Evolutionary conservation across 2,797 vertebrate genomes (phyloP).

Genomic region (Melanitta fusca): DNA sequence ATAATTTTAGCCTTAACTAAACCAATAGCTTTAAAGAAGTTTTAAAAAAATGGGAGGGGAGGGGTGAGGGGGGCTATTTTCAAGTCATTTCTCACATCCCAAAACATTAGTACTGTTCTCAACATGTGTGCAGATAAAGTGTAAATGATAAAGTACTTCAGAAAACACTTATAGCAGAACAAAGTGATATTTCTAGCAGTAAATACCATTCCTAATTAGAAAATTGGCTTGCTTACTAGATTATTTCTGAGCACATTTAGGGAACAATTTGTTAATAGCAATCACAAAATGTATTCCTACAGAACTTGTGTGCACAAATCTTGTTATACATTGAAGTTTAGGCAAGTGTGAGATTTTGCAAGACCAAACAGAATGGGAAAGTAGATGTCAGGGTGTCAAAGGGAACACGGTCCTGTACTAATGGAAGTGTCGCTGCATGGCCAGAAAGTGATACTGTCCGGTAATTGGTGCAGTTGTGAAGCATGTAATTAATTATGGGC

Average conservation of each 20-base stretch:
- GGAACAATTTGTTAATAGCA: background rate
- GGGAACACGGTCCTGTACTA: background rate
- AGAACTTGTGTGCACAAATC: constrained; percentile 18
- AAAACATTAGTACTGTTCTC: background rate
- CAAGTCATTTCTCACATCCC: background rate
- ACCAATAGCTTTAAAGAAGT: background rate
- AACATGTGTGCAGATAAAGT: background rate
- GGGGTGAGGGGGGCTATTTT: background rate
- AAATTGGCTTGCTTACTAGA: background rate
- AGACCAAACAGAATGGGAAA: background rate
- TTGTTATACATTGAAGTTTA: background rate
- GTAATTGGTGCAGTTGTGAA: background rate
- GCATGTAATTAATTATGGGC: background rate
- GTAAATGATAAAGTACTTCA: background rate
- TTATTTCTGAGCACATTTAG: background rate
- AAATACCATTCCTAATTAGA: background rate
- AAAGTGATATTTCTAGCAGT: background rate
- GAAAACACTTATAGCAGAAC: background rate
- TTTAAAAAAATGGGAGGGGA: background rate
- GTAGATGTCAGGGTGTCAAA: background rate
- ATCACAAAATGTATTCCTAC: background rate
- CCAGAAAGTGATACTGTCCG: background rate
- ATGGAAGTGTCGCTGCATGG: background rate
- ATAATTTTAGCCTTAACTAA: background rate
- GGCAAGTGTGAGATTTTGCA: background rate